Conservation (phyloP, 2,797 vertebrate genomes). For the Eulemur albifrons region DNA sequence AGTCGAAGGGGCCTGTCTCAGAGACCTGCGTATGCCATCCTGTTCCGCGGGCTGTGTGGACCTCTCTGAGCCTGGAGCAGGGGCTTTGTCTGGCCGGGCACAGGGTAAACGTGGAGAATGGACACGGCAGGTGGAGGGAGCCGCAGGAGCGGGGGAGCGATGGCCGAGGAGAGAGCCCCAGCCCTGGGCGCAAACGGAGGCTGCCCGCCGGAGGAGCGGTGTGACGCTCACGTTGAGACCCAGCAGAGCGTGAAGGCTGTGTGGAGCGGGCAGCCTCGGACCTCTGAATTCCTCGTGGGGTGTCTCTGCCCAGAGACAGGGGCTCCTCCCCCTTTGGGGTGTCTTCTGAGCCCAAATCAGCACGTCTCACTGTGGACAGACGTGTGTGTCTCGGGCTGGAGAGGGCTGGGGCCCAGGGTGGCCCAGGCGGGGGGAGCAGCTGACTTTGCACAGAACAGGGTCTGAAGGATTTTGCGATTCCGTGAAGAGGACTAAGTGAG, state of each 20-base stretch:
- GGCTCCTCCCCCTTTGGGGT: fast-evolving
- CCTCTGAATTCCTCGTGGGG: neutral
- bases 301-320: neutral
- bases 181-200: fast-evolving
- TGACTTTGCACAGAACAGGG: neutral
- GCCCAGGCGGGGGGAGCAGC: too few species aligned
- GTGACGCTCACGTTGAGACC: fast-evolving
- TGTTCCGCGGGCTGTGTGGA: neutral
- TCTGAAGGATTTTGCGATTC: neutral
- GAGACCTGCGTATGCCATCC: fast-evolving
- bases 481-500: fast-evolving
- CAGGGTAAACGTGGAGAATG: fast-evolving
- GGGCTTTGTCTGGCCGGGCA: neutral
- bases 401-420: neutral
- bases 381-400: neutral
- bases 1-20: fast-evolving
- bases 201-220: fast-evolving
- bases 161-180: fast-evolving
- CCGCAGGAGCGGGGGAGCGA: fast-evolving
- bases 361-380: fast-evolving
- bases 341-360: neutral
- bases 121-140: fast-evolving
- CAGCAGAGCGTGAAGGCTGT: fast-evolving
- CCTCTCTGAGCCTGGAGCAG: neutral
- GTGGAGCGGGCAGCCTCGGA: fast-evolving